Evolutionary conservation across 2,797 vertebrate genomes (phyloP).

Genomic region (Oreochromis mossambicus): DNA sequence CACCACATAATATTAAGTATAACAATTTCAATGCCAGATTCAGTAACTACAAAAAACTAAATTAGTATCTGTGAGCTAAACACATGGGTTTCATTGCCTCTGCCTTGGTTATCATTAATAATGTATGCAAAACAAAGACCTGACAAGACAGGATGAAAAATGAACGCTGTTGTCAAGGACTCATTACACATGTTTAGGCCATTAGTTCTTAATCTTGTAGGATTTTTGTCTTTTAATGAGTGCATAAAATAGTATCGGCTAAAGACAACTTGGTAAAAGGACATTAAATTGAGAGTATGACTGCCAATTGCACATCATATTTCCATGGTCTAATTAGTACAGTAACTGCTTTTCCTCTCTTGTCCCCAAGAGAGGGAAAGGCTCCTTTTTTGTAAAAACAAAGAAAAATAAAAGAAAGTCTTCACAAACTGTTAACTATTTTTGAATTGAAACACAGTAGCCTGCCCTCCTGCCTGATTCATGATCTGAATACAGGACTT

Average conservation of each 20-base stretch:
- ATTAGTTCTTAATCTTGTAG: background rate
- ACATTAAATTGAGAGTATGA: background rate
- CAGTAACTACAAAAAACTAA: background rate
- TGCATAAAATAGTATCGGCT: background rate
- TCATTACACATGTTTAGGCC: background rate
- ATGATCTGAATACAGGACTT: background rate
- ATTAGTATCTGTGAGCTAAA: background rate
- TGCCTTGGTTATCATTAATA: background rate
- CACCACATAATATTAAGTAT: background rate
- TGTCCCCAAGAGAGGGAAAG: background rate
- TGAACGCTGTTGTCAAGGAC: background rate
- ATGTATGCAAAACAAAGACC: background rate
- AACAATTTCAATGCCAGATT: background rate
- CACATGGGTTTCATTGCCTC: background rate
- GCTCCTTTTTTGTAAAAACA: background rate
- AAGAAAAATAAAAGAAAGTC: background rate
- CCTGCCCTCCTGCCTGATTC: background rate
- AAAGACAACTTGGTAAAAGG: background rate
- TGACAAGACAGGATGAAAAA: background rate
- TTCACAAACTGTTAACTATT: background rate
- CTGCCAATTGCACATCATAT: background rate
- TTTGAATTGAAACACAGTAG: background rate
- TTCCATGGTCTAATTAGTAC: background rate
- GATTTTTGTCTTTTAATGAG: rapidly evolving
- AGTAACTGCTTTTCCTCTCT: background rate